These are phyloP conservation scores for Pterostichus niger DNA, from an alignment of 2,888 invertebrate species.

Conservation along the genomic window DNA sequence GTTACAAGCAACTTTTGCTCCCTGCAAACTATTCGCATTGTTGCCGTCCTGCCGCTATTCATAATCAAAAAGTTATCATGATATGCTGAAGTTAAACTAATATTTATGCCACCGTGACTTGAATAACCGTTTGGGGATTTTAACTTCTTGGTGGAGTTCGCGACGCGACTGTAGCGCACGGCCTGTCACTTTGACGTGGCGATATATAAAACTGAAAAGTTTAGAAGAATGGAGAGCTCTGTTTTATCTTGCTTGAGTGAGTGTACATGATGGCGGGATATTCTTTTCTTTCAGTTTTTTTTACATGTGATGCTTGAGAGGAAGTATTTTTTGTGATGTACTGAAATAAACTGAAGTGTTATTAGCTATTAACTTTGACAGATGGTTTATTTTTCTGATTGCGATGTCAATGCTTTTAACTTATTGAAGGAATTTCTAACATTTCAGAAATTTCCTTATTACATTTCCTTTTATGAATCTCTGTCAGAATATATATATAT, in stretches of 20 bases:
- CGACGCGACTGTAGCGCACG: background rate
- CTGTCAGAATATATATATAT: no score
- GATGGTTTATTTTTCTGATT: slow-evolving; percentile 1
- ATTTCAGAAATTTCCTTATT: background rate
- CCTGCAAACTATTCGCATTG: slow-evolving; percentile 61
- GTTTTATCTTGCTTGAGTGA: slow-evolving; percentile 33
- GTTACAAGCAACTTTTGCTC: slow-evolving; percentile 46
- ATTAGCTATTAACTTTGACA: slow-evolving; percentile 40
- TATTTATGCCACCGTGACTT: slow-evolving; percentile 63
- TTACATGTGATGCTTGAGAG: background rate
- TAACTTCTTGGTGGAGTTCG: slow-evolving; percentile 47
- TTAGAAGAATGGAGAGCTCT: slow-evolving; percentile 14
- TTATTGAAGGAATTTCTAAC: background rate
- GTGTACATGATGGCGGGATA: slow-evolving; percentile 13
- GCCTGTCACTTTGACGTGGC: slow-evolving; percentile 25
- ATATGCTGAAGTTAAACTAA: slow-evolving; percentile 65
- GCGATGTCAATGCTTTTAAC: background rate
- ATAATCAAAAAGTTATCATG: slow-evolving; percentile 66
- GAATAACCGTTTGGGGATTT: slow-evolving; percentile 59
- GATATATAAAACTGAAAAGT: slow-evolving; percentile 54
- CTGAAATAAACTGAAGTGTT: slow-evolving; percentile 31
- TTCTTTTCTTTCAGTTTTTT: background rate
- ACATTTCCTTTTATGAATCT: background rate
- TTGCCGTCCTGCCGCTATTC: slow-evolving; percentile 62
- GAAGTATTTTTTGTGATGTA: background rate